These are phyloP conservation scores for Willowsia nigromaculata DNA, from an alignment of 2,888 invertebrate genomes.

Conservation along the genomic window DNA sequence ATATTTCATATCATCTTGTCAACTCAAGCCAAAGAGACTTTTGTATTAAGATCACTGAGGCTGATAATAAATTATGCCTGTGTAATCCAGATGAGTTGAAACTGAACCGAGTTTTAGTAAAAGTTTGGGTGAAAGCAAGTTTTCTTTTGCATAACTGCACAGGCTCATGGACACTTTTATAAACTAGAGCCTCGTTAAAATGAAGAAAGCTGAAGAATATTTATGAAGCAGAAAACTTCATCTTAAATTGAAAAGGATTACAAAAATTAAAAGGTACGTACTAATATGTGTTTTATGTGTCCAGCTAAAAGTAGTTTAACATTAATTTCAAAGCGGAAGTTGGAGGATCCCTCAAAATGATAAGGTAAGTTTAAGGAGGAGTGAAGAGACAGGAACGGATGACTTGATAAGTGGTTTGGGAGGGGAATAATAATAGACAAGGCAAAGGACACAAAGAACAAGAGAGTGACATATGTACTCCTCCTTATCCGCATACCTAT, in stretches of 20 bases:
- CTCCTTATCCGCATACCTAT: background rate
- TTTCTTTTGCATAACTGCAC: too few relatives aligned
- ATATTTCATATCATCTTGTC: conserved; percentile 28
- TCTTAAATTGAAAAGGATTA: background rate
- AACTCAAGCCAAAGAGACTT: background rate
- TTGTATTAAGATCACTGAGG: background rate
- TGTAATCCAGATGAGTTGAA: background rate
- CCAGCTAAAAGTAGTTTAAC: background rate
- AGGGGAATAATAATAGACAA: conserved; percentile 1
- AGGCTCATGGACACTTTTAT: too few relatives aligned
- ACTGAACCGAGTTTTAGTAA: background rate
- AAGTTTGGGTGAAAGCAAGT: background rate
- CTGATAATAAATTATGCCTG: conserved; percentile 14
- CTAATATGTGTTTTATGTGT: background rate
- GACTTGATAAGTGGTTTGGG: background rate
- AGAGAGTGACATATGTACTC: background rate
- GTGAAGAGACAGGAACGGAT: background rate
- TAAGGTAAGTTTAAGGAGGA: background rate
- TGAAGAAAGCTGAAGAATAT: background rate
- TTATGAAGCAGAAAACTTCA: background rate
- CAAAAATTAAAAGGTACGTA: conserved; percentile 13
- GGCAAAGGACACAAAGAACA: conserved; percentile 5
- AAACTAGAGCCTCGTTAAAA: too few relatives aligned
- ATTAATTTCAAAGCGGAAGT: background rate
- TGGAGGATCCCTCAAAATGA: background rate